Conservation (phyloP, 1,140 invertebrate genomes). For the Phymorhynchus buccinoides region DNA sequence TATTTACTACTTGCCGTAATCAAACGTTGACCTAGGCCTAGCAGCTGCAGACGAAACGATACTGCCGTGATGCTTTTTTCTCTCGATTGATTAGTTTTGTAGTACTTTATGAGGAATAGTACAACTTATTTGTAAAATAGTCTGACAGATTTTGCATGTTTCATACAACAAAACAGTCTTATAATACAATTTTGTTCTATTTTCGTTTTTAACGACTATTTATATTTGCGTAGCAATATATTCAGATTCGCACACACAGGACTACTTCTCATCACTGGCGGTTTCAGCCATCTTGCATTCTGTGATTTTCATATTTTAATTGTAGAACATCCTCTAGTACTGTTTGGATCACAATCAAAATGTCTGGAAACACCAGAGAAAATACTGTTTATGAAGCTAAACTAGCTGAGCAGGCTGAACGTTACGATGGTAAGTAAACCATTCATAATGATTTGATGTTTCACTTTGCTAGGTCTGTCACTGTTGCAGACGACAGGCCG, state of each 20-base stretch:
- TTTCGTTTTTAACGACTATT: not conserved
- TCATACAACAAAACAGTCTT: too few relatives aligned
- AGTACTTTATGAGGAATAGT: too few relatives aligned
- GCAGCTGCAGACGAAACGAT: too few relatives aligned
- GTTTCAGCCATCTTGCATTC: conserved; percentile 62
- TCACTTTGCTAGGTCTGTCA: not conserved
- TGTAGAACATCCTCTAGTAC: conserved; percentile 60
- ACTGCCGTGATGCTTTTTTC: too few relatives aligned
- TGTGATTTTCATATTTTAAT: conserved; percentile 44
- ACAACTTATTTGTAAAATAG: too few relatives aligned
- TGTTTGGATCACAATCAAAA: conserved; percentile 52
- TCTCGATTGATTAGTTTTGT: too few relatives aligned
- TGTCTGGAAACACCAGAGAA: conserved; percentile 68
- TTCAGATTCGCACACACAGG: not conserved
- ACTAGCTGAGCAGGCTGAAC: conserved; percentile 73
- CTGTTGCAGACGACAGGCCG: not conserved
- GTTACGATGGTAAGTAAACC: conserved; percentile 70
- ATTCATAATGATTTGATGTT: not conserved
- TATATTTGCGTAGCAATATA: conserved; percentile 36
- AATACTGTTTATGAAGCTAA: conserved; percentile 70
- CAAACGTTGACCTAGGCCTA: too few relatives aligned
- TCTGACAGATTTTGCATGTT: too few relatives aligned
- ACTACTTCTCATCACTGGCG: conserved; percentile 65
- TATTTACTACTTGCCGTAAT: too few relatives aligned
- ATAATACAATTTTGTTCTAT: too few relatives aligned